A percentile compares a stretch with the other conserved stretches of the same genome.
Evolutionary conservation across 2,113 vertebrate species (phyloP).

Genomic region (Ibidorhyncha struthersii): DNA sequence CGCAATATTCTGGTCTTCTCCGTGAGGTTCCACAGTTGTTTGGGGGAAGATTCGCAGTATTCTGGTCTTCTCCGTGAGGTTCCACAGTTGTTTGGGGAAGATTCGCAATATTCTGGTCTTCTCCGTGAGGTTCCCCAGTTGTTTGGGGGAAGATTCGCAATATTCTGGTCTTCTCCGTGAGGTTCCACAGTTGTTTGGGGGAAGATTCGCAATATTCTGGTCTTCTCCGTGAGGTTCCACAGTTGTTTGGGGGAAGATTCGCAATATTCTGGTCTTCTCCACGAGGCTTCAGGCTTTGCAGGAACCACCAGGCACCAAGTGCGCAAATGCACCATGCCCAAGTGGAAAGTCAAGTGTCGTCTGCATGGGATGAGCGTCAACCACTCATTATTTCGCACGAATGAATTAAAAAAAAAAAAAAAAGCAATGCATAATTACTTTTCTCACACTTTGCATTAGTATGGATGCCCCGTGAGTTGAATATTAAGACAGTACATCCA

Average conservation of each 20-base stretch:
- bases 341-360: not conserved
- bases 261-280: not conserved
- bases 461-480: rapidly evolving
- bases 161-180: not conserved
- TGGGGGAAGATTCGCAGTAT: not conserved
- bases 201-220: not conserved
- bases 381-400: not conserved
- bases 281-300: not conserved
- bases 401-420: not conserved
- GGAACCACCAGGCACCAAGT: not conserved
- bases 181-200: not conserved
- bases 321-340: not conserved
- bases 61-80: not conserved
- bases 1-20: not conserved
- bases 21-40: not conserved
- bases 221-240: not conserved
- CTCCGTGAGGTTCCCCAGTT: too few species aligned
- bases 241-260: not conserved
- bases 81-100: not conserved
- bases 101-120: not conserved
- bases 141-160: too few species aligned
- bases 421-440: not conserved
- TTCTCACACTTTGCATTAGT: not conserved
- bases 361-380: rapidly evolving
- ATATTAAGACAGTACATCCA: not conserved